phyloP scores from a whole-genome alignment of 2,113 vertebrate species.

The Cyprinus carpio region DNA sequence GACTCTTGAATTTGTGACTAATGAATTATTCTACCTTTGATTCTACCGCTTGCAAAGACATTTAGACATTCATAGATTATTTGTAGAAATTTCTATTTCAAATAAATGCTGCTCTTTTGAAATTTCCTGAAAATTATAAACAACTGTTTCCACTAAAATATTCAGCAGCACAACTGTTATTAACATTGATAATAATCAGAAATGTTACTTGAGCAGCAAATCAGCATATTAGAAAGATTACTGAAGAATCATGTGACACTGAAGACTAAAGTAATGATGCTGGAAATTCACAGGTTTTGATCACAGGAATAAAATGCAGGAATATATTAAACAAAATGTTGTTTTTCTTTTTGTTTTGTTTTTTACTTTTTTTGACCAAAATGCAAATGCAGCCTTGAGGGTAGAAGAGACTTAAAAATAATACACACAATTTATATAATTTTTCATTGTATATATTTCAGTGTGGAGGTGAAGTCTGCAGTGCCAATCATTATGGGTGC shows the following conservation, averaged over 20 bases:
- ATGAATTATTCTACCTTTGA: too few relatives aligned
- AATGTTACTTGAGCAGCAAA: too few relatives aligned
- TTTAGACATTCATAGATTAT: too few relatives aligned
- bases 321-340: too few relatives aligned
- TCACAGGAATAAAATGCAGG: neutral
- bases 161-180: too few relatives aligned
- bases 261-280: neutral
- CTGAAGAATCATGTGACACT: neutral
- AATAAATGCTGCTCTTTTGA: too few relatives aligned
- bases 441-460: conserved; percentile 58
- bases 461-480: conserved; percentile 84
- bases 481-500: conserved; percentile 97
- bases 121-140: too few relatives aligned
- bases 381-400: neutral
- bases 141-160: too few relatives aligned
- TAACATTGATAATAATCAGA: too few relatives aligned
- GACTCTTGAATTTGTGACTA: neutral
- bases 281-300: neutral
- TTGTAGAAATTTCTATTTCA: too few relatives aligned
- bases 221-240: too few relatives aligned
- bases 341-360: neutral
- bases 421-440: neutral
- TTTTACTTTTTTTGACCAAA: neutral
- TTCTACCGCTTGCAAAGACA: too few relatives aligned
- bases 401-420: neutral